Evolutionary conservation across 2,113 vertebrate genomes (phyloP), one percentile per base, ranked within the genome.

Genomic region (Varanus salvator): DNA sequence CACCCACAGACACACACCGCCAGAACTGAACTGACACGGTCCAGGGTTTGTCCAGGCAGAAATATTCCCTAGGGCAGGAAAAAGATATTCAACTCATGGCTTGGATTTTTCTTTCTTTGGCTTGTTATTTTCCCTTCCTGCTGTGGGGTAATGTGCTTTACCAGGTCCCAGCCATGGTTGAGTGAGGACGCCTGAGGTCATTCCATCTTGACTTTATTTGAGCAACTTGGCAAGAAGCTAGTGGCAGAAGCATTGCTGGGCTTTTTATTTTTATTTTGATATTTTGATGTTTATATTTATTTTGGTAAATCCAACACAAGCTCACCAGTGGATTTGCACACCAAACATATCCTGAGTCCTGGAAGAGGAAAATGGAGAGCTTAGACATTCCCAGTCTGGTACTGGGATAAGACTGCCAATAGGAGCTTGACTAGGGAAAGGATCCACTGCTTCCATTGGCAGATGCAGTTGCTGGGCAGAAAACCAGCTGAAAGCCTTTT

Each of bases 161-260:
- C 88, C 0, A 3, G 93, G 87, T 80, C 93, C 90, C 89, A 89
- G 92, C 90, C 69, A 64, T 0, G 2, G 78, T 85, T 95, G 90
- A 93, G 81, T 84, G 90, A 91, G 87, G 81, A 86, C 69, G 85
- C 84, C 89, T 82, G 88, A 92, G 90, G 90, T 94, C 89, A 83
- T 86, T 93, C 93, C 90, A 94, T 95, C 90, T 91, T 90, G 66
- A 88, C 85, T 90, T 95, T 92, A 81, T 92, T 93, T 93, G 91
- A 93, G 91, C 91, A 90, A 91, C 85, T 90, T 89, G 71, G 93
- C 95, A 94, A 92, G 78, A 84, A 94, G 90, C 72, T 80, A 87
- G 78, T 4, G 88, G 92, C 85, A 92, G 91, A 92, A 94, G 91
- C 82, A 88, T 75, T 80, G 81, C 77, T 75, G 19, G 68, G 3